Base-by-base conservation (phyloP, 1,140 invertebrate genomes). In the Ceratina australensis region DNA sequence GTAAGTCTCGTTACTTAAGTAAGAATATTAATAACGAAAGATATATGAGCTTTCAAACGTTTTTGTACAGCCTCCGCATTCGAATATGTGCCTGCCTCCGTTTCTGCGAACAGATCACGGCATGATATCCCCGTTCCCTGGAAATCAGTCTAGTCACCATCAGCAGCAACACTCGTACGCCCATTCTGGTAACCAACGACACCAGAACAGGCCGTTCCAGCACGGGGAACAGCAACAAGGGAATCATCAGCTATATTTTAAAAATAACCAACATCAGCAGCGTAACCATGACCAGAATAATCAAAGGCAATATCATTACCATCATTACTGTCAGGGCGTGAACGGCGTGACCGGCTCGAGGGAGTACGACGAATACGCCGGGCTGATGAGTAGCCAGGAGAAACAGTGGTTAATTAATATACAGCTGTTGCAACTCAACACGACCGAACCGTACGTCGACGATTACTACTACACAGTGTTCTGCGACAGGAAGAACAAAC, bases 401-500 rank as follows among this genome's bases (percentile, higher is more conserved):
- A 98, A 98, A 87, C 97, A 98, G 78, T 98, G 97, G 97, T 93
- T 99, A 2, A 95, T 97, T 63, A 98, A 98, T 88, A 98, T 99
- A 86, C 98, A 98, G 90, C 92, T 98, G 83, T 90, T 98, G 73
- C 97, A 98, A 89, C 92, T 98, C 0, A 96, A 96, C 82, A 97
- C 96, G 1, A 96, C 96, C 61, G 96, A 96, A 50, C 96, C 96
- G 0, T 97, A 97, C 87, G 94, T 97, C 81, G 96, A 97, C 86
- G 96, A 97, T 89, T 97, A 96, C 89, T 98, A 97, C 88, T 97
- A 95, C 85, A 96, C 95, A 50, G 96, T 93, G 13, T 92, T 90
- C 75, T 90, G 88, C 73, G 90, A 93, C 72, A 86, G 90, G 68
- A 86, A 85, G 72, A 92, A 92, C 76, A 92, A 90, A 28, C 88